A percentile compares a stretch with the other conserved stretches of the same genome.
Evolutionary conservation across 53 echinoderm and acorn worm genomes (phyloP).

Genomic region (Holothuria leucospilota): DNA sequence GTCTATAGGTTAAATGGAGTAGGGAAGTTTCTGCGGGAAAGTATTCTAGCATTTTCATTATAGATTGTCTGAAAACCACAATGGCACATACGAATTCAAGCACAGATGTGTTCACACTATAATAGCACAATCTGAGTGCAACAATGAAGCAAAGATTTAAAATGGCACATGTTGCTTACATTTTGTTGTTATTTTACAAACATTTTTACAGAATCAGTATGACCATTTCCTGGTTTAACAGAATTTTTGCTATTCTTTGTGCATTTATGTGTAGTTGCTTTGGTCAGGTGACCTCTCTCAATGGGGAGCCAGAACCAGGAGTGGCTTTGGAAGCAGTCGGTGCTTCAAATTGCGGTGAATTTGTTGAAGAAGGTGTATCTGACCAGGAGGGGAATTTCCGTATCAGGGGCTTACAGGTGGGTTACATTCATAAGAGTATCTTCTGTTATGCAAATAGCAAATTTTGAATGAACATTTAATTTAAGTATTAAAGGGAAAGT

Average conservation of each 20-base stretch:
- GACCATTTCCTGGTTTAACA: background rate
- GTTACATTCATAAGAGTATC: background rate
- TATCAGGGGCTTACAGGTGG: constrained; percentile 86
- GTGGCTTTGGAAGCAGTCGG: constrained; percentile 77
- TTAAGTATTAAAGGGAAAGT: no score
- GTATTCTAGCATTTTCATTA: no score
- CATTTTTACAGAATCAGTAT: background rate
- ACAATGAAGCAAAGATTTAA: no score
- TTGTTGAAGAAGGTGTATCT: constrained; percentile 69
- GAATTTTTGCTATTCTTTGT: background rate
- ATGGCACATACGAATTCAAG: no score
- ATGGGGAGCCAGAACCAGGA: constrained; percentile 88
- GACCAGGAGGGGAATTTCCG: constrained; percentile 92
- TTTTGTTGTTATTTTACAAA: background rate
- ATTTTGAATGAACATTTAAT: no score
- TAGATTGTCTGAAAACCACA: no score
- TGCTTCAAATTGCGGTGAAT: constrained; percentile 56
- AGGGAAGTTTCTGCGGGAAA: no score
- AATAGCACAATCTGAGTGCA: no score
- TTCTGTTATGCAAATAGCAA: no score
- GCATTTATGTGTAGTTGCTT: constrained; percentile 64
- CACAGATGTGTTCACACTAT: no score
- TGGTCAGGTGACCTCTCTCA: constrained; percentile 89
- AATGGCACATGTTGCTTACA: background rate
- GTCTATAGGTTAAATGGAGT: no score